These are phyloP conservation scores for Rhogogaster chlorosoma DNA, from an alignment of 2,888 invertebrate species.

Conservation along the genomic window DNA sequence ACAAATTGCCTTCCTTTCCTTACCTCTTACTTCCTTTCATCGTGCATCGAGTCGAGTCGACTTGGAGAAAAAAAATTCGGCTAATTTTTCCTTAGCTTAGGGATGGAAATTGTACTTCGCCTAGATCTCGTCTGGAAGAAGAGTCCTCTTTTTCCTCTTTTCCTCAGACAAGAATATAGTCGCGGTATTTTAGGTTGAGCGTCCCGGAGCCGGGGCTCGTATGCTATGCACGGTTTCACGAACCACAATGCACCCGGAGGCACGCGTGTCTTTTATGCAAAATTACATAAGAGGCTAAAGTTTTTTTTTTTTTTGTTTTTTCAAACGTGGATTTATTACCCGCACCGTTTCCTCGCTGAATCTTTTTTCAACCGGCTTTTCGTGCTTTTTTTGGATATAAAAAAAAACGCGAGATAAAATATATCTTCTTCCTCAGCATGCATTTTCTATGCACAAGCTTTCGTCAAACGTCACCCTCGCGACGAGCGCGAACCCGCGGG, in stretches of 20 bases:
- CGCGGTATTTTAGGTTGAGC: not conserved
- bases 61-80: not conserved
- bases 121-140: not conserved
- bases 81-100: not conserved
- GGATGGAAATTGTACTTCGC: not conserved
- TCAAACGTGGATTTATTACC: conserved; percentile 7
- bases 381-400: too few species aligned
- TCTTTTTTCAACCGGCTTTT: not conserved
- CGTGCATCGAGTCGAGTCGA: not conserved
- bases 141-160: not conserved
- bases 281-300: conserved; percentile 36
- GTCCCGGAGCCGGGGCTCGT: not conserved
- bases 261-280: conserved; percentile 44
- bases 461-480: too few species aligned
- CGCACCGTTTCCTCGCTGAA: not conserved
- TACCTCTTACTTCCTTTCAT: conserved; percentile 42
- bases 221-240: not conserved
- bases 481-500: too few species aligned
- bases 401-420: not conserved
- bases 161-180: not conserved
- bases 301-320: conserved; percentile 3
- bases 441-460: too few species aligned
- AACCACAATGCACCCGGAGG: conserved; percentile 2
- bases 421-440: too few species aligned
- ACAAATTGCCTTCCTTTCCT: conserved; percentile 44